These are phyloP conservation scores for Pseudopleuronectes americanus DNA, from an alignment of 2,797 vertebrate species.

Conservation along the genomic window DNA sequence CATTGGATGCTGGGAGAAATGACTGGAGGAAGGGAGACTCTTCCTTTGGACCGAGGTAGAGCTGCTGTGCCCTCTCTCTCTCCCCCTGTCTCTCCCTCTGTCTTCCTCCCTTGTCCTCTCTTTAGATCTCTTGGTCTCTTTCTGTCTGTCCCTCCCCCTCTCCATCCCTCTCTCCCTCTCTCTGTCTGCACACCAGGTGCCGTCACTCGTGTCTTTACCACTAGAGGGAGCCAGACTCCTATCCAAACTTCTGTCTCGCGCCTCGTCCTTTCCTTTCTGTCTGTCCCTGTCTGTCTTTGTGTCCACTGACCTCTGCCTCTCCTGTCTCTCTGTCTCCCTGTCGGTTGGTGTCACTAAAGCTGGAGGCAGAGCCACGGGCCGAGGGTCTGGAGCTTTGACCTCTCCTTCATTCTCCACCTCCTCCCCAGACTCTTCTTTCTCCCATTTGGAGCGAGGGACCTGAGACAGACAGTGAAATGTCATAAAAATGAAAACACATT, in stretches of 20 bases:
- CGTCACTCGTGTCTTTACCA: constrained; percentile 35
- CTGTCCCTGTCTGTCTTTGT: constrained; percentile 26
- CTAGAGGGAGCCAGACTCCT: constrained; percentile 58
- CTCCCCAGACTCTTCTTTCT: constrained; percentile 89
- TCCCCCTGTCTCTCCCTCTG: constrained; percentile 49
- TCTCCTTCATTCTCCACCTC: constrained; percentile 80
- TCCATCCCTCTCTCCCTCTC: constrained; percentile 16
- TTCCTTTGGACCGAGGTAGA: constrained; percentile 8
- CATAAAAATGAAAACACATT: neutral
- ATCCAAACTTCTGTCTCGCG: constrained; percentile 15
- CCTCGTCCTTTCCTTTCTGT: constrained; percentile 10
- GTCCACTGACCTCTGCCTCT: constrained; percentile 34
- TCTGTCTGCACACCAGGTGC: neutral
- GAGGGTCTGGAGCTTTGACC: constrained; percentile 43
- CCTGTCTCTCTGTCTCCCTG: constrained; percentile 71
- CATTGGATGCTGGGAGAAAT: constrained; percentile 4
- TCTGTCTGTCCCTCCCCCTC: constrained; percentile 53
- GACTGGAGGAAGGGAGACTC: constrained; percentile 40
- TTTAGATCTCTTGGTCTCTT: constrained; percentile 33
- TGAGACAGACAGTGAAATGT: constrained; percentile 39
- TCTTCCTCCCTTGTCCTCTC: constrained; percentile 31
- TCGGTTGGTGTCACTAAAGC: constrained; percentile 55
- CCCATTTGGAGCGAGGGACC: constrained; percentile 89
- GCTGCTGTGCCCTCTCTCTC: constrained; percentile 59
- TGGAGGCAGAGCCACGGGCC: neutral